Conservation (phyloP, 37 sponge, comb jelly and placozoan genomes). For the Mnemiopsis leidyi region DNA sequence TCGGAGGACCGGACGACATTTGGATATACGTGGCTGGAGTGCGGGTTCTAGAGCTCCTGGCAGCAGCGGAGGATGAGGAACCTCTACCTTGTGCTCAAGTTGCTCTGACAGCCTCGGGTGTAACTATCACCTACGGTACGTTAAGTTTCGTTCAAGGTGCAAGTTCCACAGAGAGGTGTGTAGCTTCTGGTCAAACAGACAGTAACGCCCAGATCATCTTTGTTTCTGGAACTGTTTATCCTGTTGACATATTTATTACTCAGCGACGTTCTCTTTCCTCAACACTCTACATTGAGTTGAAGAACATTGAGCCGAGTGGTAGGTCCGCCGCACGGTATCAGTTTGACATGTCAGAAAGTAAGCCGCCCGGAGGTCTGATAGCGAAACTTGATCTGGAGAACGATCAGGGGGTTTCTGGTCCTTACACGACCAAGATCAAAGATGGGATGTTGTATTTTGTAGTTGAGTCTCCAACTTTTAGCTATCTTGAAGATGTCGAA, state of each 20-base stretch:
- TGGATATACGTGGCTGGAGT: slow-evolving; percentile 23
- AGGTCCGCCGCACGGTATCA: not conserved
- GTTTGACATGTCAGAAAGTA: slow-evolving; percentile 19
- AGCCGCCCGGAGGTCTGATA: slow-evolving; percentile 34
- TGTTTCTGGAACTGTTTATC: not conserved
- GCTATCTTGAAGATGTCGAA: not conserved
- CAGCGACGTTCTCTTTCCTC: slow-evolving; percentile 57
- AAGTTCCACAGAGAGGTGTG: not conserved
- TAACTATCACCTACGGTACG: not conserved
- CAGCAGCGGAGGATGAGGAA: not conserved
- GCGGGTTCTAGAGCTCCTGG: not conserved
- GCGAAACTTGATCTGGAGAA: not conserved
- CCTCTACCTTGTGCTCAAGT: slow-evolving; percentile 8
- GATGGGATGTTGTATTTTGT: not conserved
- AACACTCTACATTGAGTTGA: not conserved
- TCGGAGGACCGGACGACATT: slow-evolving; percentile 62
- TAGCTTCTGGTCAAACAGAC: not conserved
- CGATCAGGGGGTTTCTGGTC: not conserved
- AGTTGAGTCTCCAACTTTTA: not conserved
- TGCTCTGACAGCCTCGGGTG: not conserved
- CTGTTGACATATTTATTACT: slow-evolving; percentile 50
- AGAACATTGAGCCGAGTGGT: not conserved
- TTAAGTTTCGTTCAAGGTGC: not conserved
- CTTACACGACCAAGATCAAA: not conserved
- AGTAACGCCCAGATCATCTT: not conserved